Evolutionary conservation across 2,888 invertebrate genomes (phyloP), one percentile per base, ranked within the genome.

Genomic region (Drosophila mettleri): DNA sequence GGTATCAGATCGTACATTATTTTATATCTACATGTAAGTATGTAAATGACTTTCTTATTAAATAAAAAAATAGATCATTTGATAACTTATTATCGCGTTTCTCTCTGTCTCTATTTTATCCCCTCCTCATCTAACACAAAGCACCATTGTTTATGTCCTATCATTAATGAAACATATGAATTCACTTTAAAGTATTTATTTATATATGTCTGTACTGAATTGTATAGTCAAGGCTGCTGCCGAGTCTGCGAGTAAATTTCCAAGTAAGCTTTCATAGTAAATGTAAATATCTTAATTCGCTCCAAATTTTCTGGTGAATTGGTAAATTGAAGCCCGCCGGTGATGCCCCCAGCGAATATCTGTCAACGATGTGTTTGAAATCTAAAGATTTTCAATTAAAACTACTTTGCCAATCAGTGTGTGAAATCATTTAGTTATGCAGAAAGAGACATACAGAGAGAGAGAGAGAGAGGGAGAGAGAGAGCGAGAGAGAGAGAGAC

Each of bases 301-400:
- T 39, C 33, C 24, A 27, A 22, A 64, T 67, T 66, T 68, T 66
- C 59, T 59, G 69, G 67, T 60, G 52, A 69, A 83, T 70, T 51
- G 72, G 51, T 52, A 20, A 20, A 31, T 7, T 31, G 38, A n/a
- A 20, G 18, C 10, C n/a, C 20, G 10, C 16, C n/a, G 27, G 4
- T 43, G n/a, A 18, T 29, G 29, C 27, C 22, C 10, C 18, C 52
- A n/a, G 52, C 36, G 24, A 43, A 48, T 59, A 54, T 64, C 64
- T 68, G 64, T 65, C 54, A 66, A 64, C 61, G 59, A 65, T 63
- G 55, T 66, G 49, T 65, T 57, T 69, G 60, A 71, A 63, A 67
- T 72, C 86, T 75, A 81, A 85, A 78, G 89, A 89, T 87, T 86
- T 86, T 81, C 86, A 87, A 89, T 89, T 86, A 86, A 89, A 89